Percentiles rank a stretch among this genome's conserved stretches.
Evolutionary conservation across 2,888 invertebrate genomes (phyloP).

Genomic region (Morpho achilles): DNA sequence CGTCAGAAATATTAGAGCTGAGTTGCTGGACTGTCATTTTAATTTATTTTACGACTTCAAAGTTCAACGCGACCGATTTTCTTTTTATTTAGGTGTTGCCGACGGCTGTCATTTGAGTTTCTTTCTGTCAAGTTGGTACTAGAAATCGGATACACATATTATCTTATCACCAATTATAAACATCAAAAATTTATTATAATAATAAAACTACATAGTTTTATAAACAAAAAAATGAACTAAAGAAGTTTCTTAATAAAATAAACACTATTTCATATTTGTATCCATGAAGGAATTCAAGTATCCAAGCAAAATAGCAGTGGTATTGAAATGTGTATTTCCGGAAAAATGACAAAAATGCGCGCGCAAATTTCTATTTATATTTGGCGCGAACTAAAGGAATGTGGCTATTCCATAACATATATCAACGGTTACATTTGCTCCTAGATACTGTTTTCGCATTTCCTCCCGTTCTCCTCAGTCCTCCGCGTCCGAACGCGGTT

Average conservation of each 20-base stretch:
- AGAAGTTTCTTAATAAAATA: too few species aligned
- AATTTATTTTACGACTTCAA: conserved; percentile 73
- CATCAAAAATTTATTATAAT: too few species aligned
- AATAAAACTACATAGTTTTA: too few species aligned
- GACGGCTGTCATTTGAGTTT: conserved; percentile 34
- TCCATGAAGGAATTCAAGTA: neutral
- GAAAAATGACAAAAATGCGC: conserved; percentile 24
- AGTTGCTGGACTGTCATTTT: conserved; percentile 78
- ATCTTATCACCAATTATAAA: neutral
- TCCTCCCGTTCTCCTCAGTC: conserved; percentile 17
- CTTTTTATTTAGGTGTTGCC: conserved; percentile 55
- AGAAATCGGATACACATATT: conserved; percentile 17
- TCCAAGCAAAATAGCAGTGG: conserved; percentile 1
- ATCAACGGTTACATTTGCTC: conserved; percentile 5
- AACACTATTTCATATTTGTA: too few species aligned
- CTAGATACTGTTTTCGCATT: conserved; percentile 20
- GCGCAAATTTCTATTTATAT: conserved; percentile 22
- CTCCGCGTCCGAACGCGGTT: conserved; percentile 25
- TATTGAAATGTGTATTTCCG: conserved; percentile 15
- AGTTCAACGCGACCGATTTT: conserved; percentile 67
- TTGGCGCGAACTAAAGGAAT: conserved; percentile 25
- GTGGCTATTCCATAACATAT: neutral
- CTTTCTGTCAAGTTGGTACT: conserved; percentile 26
- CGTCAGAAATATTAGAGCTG: conserved; percentile 77
- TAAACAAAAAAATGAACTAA: too few species aligned